Percentiles rank a stretch among this genome's conserved stretches.
These are phyloP conservation scores for Rhineura floridana DNA, from an alignment of 2,113 vertebrate species.

Conservation along the genomic window DNA sequence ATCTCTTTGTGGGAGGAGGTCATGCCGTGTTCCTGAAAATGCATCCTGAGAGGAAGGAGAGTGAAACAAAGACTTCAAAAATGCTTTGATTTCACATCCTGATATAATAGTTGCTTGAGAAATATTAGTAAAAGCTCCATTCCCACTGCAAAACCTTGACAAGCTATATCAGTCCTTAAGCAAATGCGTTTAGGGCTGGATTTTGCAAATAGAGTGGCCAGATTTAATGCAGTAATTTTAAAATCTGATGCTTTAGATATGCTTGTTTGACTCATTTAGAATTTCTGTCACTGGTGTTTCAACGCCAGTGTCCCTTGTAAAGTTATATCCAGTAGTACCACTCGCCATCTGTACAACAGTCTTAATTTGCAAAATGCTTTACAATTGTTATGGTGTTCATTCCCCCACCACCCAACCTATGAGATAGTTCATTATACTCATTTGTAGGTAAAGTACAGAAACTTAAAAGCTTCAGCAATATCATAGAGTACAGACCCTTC, in stretches of 20 bases:
- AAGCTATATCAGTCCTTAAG: neutral
- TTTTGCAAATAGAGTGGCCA: neutral
- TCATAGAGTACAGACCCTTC: neutral
- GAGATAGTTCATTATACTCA: neutral
- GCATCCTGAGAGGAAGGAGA: slow-evolving; percentile 28
- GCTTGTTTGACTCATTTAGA: neutral
- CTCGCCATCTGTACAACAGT: neutral
- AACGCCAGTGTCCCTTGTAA: neutral
- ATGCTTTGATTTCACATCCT: slow-evolving; percentile 27
- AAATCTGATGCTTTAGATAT: neutral
- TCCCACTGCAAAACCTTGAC: neutral
- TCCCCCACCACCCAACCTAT: neutral
- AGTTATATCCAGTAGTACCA: neutral
- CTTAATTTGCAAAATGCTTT: neutral
- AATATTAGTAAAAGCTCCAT: neutral
- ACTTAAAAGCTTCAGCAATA: neutral
- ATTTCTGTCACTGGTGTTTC: slow-evolving; percentile 5
- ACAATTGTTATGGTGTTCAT: neutral
- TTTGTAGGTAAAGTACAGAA: neutral
- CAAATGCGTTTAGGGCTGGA: slow-evolving; percentile 2
- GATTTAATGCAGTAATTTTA: neutral
- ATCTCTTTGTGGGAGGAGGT: slow-evolving; percentile 20
- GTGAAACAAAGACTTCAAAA: slow-evolving; percentile 32
- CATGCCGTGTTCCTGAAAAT: slow-evolving; percentile 21
- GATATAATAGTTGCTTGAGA: slow-evolving; percentile 3